A percentile compares a stretch with the other conserved stretches of the same genome.
Conservation (phyloP, 2,888 invertebrate genomes). For the Cerastis leucographa region DNA sequence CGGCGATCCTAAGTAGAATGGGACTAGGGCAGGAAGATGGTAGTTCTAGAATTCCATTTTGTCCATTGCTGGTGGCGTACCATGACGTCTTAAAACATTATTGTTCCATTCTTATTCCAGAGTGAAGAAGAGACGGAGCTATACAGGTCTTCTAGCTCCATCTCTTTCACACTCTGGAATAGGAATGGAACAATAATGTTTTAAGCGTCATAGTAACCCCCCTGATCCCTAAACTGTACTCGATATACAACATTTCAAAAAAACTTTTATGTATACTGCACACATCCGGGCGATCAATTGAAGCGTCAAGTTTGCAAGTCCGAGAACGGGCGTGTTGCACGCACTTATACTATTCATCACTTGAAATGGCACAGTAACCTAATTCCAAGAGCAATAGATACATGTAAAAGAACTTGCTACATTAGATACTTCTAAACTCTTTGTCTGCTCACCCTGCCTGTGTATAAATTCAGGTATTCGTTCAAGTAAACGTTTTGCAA, state of each 20-base stretch:
- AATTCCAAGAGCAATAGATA: slow-evolving; percentile 27
- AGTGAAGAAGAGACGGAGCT: no score
- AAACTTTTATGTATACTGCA: background rate
- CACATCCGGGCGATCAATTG: slow-evolving; percentile 12
- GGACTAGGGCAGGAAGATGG: background rate
- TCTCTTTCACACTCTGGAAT: no score
- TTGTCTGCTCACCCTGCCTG: slow-evolving; percentile 53
- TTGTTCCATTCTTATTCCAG: no score
- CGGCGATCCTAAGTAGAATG: background rate
- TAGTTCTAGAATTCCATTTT: background rate
- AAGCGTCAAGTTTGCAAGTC: slow-evolving; percentile 35
- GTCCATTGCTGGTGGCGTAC: background rate
- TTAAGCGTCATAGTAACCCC: no score
- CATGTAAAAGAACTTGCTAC: slow-evolving; percentile 20
- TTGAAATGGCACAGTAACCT: slow-evolving; percentile 29
- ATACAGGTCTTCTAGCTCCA: no score
- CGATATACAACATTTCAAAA: background rate
- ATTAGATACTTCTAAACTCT: slow-evolving; percentile 33
- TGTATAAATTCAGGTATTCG: slow-evolving; percentile 65
- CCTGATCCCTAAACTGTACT: background rate
- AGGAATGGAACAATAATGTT: no score
- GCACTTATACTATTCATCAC: slow-evolving; percentile 37
- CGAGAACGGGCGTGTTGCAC: slow-evolving; percentile 34
- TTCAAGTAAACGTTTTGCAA: slow-evolving; percentile 79
- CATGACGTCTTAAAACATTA: no score